phyloP scores from a whole-genome alignment of 2,888 invertebrate species.

The Sarcophaga caerulescens region DNA sequence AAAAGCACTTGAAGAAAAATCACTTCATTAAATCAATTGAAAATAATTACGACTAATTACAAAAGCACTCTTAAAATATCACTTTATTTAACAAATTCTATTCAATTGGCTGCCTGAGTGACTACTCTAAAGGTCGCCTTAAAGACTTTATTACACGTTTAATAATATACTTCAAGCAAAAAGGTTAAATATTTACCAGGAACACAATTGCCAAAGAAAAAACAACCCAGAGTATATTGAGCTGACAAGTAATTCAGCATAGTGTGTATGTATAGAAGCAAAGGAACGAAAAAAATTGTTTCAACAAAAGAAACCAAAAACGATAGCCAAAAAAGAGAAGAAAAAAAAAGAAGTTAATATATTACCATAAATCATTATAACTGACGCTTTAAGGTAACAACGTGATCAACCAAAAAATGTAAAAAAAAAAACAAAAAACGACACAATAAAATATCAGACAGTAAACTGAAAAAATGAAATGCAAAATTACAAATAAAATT shows the following conservation, averaged over 20 bases:
- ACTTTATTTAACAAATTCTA: neutral
- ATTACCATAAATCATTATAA: slow-evolving; percentile 62
- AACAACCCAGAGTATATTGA: neutral
- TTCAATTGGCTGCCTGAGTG: neutral
- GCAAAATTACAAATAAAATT: slow-evolving; percentile 9
- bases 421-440: slow-evolving; percentile 3
- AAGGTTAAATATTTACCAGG: slow-evolving; percentile 41
- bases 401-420: slow-evolving; percentile 47
- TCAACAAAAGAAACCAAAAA: slow-evolving; percentile 37
- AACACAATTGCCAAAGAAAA: too few relatives aligned
- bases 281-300: slow-evolving; percentile 6
- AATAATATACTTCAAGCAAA: neutral
- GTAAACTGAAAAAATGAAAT: neutral
- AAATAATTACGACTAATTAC: neutral
- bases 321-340: neutral
- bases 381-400: slow-evolving; percentile 63
- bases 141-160: slow-evolving; percentile 1
- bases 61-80: neutral
- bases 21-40: neutral
- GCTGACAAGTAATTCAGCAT: neutral
- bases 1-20: neutral
- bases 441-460: neutral
- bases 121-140: neutral
- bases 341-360: slow-evolving; percentile 5
- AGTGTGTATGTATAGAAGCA: neutral